These are phyloP conservation scores for Iphiclides podalirius DNA, from an alignment of 2,888 invertebrate species.

Conservation along the genomic window DNA sequence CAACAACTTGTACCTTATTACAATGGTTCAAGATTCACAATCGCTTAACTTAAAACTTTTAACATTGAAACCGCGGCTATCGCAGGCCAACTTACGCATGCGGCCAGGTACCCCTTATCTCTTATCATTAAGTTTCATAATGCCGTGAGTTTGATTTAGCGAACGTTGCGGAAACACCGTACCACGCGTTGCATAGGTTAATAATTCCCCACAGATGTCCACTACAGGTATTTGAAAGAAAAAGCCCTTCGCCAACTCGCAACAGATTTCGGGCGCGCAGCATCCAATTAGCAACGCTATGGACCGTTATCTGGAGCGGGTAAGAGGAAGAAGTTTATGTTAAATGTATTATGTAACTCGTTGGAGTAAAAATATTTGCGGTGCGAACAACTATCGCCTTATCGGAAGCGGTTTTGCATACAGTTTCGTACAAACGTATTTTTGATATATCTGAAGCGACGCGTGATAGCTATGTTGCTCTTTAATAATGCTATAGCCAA, in stretches of 20 bases:
- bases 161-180: slow-evolving; percentile 9
- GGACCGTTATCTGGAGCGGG: background rate
- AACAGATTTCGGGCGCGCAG: background rate
- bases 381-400: background rate
- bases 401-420: too few species aligned
- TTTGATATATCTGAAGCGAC: too few species aligned
- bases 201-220: slow-evolving; percentile 20
- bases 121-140: background rate
- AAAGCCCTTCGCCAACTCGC: background rate
- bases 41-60: background rate
- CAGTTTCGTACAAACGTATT: too few species aligned
- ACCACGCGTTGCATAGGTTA: slow-evolving; percentile 23
- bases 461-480: too few species aligned
- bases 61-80: background rate
- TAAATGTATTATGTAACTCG: background rate
- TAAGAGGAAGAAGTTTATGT: background rate
- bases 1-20: background rate
- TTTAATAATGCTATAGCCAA: too few species aligned
- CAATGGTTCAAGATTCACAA: background rate
- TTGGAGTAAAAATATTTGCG: background rate
- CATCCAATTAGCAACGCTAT: background rate
- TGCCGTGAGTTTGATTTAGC: background rate
- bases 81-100: slow-evolving; percentile 6
- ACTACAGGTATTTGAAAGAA: slow-evolving; percentile 23
- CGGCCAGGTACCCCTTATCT: background rate